phyloP scores from a whole-genome alignment of 2,888 invertebrate species.

The Drosophila tripunctata region DNA sequence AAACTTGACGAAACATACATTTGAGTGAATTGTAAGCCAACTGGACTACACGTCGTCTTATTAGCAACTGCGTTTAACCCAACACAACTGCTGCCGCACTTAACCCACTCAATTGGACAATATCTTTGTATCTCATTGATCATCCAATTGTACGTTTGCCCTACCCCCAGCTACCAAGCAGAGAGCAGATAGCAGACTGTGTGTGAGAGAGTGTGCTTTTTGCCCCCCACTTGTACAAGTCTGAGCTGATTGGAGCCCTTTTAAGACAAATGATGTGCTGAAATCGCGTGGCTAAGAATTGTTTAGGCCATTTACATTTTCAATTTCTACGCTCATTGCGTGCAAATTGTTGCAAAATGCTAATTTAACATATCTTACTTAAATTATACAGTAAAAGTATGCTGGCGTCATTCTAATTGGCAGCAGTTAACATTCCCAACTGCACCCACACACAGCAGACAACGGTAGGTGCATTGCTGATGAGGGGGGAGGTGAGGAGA shows the following conservation, averaged over 20 bases:
- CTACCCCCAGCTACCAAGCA: slow-evolving; percentile 24
- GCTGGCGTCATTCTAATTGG: slow-evolving; percentile 60
- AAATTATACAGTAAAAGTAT: slow-evolving; percentile 34
- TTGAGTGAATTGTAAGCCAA: slow-evolving; percentile 44
- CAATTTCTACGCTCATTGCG: slow-evolving; percentile 56
- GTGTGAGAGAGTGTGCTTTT: neutral
- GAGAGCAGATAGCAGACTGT: neutral
- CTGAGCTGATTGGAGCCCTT: slow-evolving; percentile 9
- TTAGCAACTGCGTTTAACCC: slow-evolving; percentile 27
- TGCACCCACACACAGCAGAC: neutral
- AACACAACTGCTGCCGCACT: neutral
- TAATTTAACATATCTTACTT: slow-evolving; percentile 57
- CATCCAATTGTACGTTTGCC: slow-evolving; percentile 82
- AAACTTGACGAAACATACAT: slow-evolving; percentile 57
- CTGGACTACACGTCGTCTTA: slow-evolving; percentile 38
- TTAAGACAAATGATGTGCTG: slow-evolving; percentile 56
- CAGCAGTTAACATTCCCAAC: slow-evolving; percentile 38
- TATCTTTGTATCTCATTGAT: slow-evolving; percentile 72
- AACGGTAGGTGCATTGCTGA: neutral
- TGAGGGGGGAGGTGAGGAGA: neutral
- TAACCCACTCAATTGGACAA: slow-evolving; percentile 49
- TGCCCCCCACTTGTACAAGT: no score
- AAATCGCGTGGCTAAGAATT: slow-evolving; percentile 59
- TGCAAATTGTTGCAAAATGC: slow-evolving; percentile 67
- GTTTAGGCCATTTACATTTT: slow-evolving; percentile 45